A percentile compares a stretch with the other conserved stretches of the same genome.
Evolutionary conservation across 2,113 vertebrate species (phyloP).

Genomic region (Micronycteris hirsuta): DNA sequence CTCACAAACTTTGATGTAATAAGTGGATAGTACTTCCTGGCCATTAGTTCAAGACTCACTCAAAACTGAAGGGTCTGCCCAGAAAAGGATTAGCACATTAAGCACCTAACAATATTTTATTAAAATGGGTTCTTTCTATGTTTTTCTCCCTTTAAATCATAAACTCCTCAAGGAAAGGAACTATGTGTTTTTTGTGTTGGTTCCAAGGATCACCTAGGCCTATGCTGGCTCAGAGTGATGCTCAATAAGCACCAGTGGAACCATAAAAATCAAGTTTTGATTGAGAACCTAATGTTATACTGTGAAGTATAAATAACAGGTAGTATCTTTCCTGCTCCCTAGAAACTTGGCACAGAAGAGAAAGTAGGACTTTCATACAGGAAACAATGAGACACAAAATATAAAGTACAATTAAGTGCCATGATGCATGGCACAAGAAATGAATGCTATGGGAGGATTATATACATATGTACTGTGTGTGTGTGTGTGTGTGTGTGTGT

Average conservation of each 20-base stretch:
- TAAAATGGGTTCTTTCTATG: not conserved
- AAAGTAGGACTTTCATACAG: not conserved
- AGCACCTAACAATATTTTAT: not conserved
- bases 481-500: not conserved
- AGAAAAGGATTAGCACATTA: not conserved
- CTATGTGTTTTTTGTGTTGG: not conserved
- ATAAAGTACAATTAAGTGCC: not conserved
- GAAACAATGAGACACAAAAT: not conserved
- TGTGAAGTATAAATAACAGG: not conserved
- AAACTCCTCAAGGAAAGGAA: not conserved
- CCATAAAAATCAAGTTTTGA: not conserved
- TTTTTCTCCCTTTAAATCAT: conserved; percentile 3
- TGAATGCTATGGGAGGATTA: not conserved
- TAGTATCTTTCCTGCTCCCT: not conserved
- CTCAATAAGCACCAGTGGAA: not conserved
- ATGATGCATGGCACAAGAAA: not conserved
- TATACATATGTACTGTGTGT: not conserved
- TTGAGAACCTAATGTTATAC: not conserved
- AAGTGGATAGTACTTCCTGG: not conserved
- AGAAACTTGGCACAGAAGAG: not conserved
- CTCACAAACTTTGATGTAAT: not conserved
- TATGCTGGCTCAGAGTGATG: not conserved
- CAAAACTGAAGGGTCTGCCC: not conserved
- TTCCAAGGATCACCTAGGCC: not conserved
- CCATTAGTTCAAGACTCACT: not conserved